Conservation (phyloP, 1,140 invertebrate genomes). For the Stratiolaelaps scimitus region DNA sequence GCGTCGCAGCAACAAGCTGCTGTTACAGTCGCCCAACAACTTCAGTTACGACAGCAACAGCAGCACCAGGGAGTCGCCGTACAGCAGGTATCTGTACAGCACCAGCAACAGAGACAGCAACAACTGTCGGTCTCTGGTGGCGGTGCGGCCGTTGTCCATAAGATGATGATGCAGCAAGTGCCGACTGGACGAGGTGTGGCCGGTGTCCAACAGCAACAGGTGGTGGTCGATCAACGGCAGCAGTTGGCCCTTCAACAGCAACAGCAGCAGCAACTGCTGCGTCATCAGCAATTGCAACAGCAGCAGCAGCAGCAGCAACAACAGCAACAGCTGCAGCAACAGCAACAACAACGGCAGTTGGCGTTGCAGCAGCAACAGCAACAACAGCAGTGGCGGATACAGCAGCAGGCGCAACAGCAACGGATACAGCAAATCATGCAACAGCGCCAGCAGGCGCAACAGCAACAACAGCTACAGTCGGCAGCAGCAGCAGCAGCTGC, state of each 20-base stretch:
- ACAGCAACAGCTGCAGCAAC: constrained; percentile 28
- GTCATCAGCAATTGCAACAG: constrained; percentile 20
- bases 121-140: neutral
- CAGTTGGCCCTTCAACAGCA: neutral
- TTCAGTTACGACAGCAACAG: no score
- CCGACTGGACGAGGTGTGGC: no score
- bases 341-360: constrained; percentile 28
- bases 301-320: constrained; percentile 29
- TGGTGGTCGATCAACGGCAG: no score
- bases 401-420: constrained; percentile 28
- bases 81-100: neutral
- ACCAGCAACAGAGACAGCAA: constrained; percentile 15
- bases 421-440: neutral
- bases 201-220: no score
- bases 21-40: no score
- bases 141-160: no score
- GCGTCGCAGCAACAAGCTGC: no score
- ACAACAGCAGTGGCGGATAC: constrained; percentile 20
- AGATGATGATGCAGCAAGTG: no score
- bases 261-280: neutral
- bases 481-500: neutral
- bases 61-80: no score
- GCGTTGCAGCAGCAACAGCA: constrained; percentile 29
- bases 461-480: constrained; percentile 18
- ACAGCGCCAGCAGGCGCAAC: neutral